phyloP scores from a whole-genome alignment of 2,113 vertebrate genomes.

The Saccopteryx bilineata region DNA sequence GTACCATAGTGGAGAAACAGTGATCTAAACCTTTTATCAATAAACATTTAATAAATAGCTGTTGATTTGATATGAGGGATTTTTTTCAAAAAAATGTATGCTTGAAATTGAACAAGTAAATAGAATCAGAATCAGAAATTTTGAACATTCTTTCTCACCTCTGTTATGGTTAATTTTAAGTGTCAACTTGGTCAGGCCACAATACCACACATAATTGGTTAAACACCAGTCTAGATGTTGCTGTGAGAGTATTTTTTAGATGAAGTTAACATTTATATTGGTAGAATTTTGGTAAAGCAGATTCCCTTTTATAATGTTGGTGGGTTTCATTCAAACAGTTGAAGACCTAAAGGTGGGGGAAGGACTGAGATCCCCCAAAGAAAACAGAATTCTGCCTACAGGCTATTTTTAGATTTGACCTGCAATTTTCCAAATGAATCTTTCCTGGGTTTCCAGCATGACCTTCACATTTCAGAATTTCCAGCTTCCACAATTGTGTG shows the following conservation, averaged over 20 bases:
- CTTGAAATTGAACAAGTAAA: not conserved
- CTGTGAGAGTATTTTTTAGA: not conserved
- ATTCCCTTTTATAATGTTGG: not conserved
- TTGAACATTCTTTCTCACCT: not conserved
- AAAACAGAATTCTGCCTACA: not conserved
- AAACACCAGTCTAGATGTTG: not conserved
- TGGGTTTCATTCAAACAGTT: not conserved
- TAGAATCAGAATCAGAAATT: not conserved
- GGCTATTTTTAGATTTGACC: not conserved
- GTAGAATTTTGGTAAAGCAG: not conserved
- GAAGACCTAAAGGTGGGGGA: not conserved
- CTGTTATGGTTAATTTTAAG: not conserved
- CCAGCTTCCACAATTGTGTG: not conserved
- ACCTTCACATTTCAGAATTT: not conserved
- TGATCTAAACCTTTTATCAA: not conserved
- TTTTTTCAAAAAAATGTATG: not conserved
- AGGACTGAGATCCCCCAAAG: not conserved
- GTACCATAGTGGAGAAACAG: not conserved
- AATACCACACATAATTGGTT: not conserved
- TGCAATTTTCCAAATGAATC: not conserved
- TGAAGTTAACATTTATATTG: not conserved
- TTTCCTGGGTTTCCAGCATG: not conserved
- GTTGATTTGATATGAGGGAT: not conserved
- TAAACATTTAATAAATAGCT: not conserved
- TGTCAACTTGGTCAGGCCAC: not conserved